phyloP scores from a whole-genome alignment of 1,140 invertebrate genomes.

The Drosophila fuyamai region DNA sequence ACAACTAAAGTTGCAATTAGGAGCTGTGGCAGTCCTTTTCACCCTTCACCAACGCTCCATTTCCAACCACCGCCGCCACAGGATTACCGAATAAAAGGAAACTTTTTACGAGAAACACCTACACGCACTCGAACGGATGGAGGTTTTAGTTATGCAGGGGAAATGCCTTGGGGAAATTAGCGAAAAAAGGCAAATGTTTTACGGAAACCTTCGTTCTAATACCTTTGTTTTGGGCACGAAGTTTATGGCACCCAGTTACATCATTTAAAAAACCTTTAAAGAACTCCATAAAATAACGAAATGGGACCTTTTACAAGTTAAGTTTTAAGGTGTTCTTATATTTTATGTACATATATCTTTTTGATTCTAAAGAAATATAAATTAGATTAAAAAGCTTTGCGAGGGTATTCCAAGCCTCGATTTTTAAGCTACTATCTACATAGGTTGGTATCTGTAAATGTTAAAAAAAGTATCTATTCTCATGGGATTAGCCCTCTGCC shows the following conservation, averaged over 20 bases:
- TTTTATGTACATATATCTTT: background rate
- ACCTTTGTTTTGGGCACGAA: slow-evolving; percentile 40
- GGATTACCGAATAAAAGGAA: slow-evolving; percentile 29
- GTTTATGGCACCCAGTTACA: slow-evolving; percentile 38
- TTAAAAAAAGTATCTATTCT: background rate
- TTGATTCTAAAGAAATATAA: too few relatives aligned
- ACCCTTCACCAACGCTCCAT: background rate
- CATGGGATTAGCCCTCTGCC: background rate
- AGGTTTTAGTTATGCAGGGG: slow-evolving; percentile 69
- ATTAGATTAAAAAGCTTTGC: too few relatives aligned
- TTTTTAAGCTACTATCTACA: too few relatives aligned
- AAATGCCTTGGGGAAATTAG: slow-evolving; percentile 75
- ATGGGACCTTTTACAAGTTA: background rate
- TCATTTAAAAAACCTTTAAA: slow-evolving; percentile 16
- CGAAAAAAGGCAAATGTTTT: slow-evolving; percentile 65
- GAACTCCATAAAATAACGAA: slow-evolving; percentile 4
- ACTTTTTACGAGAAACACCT: slow-evolving; percentile 36
- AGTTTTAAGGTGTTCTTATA: background rate
- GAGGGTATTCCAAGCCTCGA: too few relatives aligned
- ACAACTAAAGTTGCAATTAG: slow-evolving; percentile 51
- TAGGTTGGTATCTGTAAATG: background rate
- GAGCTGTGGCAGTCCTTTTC: slow-evolving; percentile 21
- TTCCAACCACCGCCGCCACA: background rate
- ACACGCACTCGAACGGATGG: slow-evolving; percentile 44
- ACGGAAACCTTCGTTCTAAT: slow-evolving; percentile 48